Evolutionary conservation across 2,888 invertebrate genomes (phyloP), one percentile per base, ranked within the genome.

Genomic region (Pharmacophagus antenor): DNA sequence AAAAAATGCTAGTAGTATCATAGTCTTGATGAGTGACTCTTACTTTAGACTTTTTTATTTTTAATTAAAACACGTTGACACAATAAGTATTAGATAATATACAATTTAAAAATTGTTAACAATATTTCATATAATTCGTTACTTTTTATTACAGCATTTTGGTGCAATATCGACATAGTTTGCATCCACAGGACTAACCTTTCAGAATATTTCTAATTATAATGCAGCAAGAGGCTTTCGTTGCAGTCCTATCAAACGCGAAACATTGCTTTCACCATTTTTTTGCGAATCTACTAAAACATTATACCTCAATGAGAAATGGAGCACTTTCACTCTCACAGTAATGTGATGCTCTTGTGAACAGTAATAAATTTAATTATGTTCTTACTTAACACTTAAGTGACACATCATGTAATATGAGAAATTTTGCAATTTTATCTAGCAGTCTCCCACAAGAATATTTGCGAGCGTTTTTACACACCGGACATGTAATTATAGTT

Each of bases 251-350:
- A 42, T 42, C 42, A 42, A 42, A 17, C 17, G 15, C 42, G 42
- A 50, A 23, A 63, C 10, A 48, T 56, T 50, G 50, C 62, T 61
- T 61, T 61, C 54, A 61, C 60, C 31, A 44, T 62, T 65, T 63
- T 67, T 65, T 67, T 62, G 64, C 65, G 57, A 64, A 63, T 65
- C 63, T 60, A 65, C 68, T 67, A 71, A 70, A 67, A 72, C 67
- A 70, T 74, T 67, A n/a, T n/a, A 71, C 66, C 71, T 71, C 71
- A 75, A 77, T 80, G 56, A 65, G 64, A 58, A 41, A 20, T 48
- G 53, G 53, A 63, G 68, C 63, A 71, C 82, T 82, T 82, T 82
- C 81, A 71, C 74, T 71, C 60, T 63, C 63, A 61, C 59, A 62
- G 65, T 63, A 66, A 66, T 67, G 62, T 58, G 62, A 64, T 65